phyloP scores from a whole-genome alignment of 2,113 vertebrate species.

The Myiozetetes cayanensis region DNA sequence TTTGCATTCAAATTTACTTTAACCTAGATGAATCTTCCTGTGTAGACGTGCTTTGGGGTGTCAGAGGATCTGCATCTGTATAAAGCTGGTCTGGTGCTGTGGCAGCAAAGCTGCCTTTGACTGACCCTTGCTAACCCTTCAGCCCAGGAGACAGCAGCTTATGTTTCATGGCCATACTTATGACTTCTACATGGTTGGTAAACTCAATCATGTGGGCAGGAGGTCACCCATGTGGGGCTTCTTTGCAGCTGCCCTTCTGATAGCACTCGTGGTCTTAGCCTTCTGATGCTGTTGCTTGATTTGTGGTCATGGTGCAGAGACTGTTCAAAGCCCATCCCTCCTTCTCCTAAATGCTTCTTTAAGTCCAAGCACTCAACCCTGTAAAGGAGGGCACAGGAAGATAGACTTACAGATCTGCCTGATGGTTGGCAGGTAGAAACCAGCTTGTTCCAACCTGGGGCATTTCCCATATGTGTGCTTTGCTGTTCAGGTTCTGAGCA shows the following conservation, averaged over 20 bases:
- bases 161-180: not conserved
- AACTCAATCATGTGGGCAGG: not conserved
- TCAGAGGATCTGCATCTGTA: not conserved
- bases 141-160: not conserved
- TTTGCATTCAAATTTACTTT: not conserved
- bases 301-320: not conserved
- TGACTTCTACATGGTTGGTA: not conserved
- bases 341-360: not conserved
- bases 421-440: not conserved
- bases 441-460: not conserved
- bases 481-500: not conserved
- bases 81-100: not conserved
- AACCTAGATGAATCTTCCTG: not conserved
- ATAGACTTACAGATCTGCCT: not conserved
- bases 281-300: not conserved
- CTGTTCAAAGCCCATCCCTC: not conserved
- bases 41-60: not conserved
- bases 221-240: not conserved
- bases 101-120: not conserved
- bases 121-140: not conserved
- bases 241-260: not conserved
- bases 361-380: not conserved
- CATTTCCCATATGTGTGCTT: not conserved
- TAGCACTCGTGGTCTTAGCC: accelerated
- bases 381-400: not conserved